Conservation (phyloP, 1,140 invertebrate species). For the Drosophila pallidifrons region DNA sequence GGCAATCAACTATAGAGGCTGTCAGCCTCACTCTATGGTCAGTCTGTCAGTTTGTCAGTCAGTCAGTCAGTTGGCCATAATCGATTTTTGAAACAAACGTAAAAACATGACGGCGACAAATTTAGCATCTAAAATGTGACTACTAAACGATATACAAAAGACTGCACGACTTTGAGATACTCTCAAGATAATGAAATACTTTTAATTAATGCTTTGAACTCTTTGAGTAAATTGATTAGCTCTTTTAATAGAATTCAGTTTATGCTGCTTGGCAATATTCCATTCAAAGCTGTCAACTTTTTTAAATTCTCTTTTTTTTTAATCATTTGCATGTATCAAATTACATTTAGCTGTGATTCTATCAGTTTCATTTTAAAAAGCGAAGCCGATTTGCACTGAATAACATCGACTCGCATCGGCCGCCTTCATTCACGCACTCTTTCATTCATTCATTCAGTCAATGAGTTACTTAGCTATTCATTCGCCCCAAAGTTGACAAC, state of each 20-base stretch:
- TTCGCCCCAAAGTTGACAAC: conserved; percentile 38
- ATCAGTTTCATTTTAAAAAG: neutral
- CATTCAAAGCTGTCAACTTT: neutral
- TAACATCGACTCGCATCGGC: conserved; percentile 1
- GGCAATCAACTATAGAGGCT: conserved; percentile 47
- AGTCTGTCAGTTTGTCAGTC: conserved; percentile 18
- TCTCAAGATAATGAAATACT: neutral
- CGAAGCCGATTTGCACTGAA: conserved; percentile 4
- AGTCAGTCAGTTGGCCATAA: conserved; percentile 62
- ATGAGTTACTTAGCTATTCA: neutral
- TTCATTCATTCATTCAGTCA: neutral
- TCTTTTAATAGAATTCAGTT: neutral
- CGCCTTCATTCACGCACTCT: neutral
- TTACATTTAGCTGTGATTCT: conserved; percentile 22
- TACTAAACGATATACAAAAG: conserved; percentile 6
- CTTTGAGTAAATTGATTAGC: neutral
- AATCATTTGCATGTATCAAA: conserved; percentile 14
- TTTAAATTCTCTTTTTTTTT: neutral
- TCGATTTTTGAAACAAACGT: conserved; percentile 70
- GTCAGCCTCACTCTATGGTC: conserved; percentile 29
- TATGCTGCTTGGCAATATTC: neutral
- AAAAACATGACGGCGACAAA: conserved; percentile 77
- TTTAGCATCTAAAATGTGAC: conserved; percentile 43
- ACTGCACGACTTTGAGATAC: conserved; percentile 10
- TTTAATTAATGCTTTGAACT: neutral